Evolutionary conservation across 2,797 vertebrate species (phyloP).

Genomic region (Enteromius afrohamiltoni): DNA sequence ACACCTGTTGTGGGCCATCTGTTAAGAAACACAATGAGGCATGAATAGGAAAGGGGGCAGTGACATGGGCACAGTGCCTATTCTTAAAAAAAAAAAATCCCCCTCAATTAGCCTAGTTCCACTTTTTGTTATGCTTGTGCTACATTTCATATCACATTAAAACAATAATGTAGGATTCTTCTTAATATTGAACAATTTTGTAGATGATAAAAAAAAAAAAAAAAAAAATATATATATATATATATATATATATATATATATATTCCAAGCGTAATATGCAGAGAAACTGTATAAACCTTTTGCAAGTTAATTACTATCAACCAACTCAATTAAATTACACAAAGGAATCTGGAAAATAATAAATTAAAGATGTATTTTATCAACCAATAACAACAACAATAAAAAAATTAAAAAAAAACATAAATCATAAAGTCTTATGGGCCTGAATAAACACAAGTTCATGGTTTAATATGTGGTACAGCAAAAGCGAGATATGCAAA

Average conservation of each 20-base stretch:
- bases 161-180: not conserved
- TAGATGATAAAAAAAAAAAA: not conserved
- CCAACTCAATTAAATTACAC: not conserved
- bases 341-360: not conserved
- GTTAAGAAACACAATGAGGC: conserved; percentile 24
- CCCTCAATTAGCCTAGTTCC: not conserved
- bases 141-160: not conserved
- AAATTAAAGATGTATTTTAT: not conserved
- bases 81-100: not conserved
- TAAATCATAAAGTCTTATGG: not conserved
- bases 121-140: not conserved
- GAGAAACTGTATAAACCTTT: not conserved
- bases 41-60: not conserved
- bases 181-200: not conserved
- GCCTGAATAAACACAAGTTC: not conserved
- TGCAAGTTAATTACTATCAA: not conserved
- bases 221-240: too few species aligned
- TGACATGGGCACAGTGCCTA: not conserved
- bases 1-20: conserved; percentile 55
- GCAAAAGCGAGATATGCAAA: not conserved
- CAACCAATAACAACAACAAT: not conserved
- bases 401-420: not conserved
- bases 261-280: not conserved
- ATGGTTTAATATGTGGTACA: not conserved
- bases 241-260: too few species aligned